A percentile compares a stretch with the other conserved stretches of the same genome.
Evolutionary conservation across 2,888 invertebrate genomes (phyloP).

Genomic region (Eurytoma adleriae): DNA sequence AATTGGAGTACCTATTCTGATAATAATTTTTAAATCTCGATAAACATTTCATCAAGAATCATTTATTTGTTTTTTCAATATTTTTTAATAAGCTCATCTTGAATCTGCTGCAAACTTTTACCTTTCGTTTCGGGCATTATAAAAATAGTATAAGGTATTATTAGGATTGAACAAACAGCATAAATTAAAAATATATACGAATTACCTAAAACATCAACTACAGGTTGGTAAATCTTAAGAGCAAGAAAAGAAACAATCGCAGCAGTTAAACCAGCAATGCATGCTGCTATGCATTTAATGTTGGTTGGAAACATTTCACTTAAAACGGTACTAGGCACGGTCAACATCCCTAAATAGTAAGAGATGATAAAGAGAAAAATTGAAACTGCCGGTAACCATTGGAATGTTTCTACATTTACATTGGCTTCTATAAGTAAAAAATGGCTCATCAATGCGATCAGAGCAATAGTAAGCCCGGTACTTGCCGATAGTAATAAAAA

Average conservation of each 20-base stretch:
- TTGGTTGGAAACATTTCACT: conserved; percentile 67
- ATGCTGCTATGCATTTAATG: conserved; percentile 66
- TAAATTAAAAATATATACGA: conserved; percentile 66
- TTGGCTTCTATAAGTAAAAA: conserved; percentile 58
- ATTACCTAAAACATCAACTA: conserved; percentile 61
- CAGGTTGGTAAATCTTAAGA: conserved; percentile 65
- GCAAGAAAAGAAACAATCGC: conserved; percentile 64
- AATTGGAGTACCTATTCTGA: too few relatives aligned
- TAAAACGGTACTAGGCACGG: conserved; percentile 65
- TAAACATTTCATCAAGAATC: not conserved
- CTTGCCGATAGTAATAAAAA: conserved; percentile 65
- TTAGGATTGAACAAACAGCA: conserved; percentile 55
- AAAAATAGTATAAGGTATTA: conserved; percentile 47
- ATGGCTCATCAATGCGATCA: conserved; percentile 37
- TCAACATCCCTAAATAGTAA: conserved; percentile 54
- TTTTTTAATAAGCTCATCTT: conserved; percentile 37
- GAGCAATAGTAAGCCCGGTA: conserved; percentile 61
- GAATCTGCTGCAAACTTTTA: conserved; percentile 63
- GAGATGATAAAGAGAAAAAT: conserved; percentile 40
- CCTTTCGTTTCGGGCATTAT: conserved; percentile 68
- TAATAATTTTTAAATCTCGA: too few relatives aligned
- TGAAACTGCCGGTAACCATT: conserved; percentile 36
- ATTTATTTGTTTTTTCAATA: conserved; percentile 42
- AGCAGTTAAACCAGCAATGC: conserved; percentile 61
- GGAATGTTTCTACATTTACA: not conserved